A percentile compares a stretch with the other conserved stretches of the same genome.
Evolutionary conservation across 2,888 invertebrate species (phyloP).

Genomic region (Hydraecia micacea): DNA sequence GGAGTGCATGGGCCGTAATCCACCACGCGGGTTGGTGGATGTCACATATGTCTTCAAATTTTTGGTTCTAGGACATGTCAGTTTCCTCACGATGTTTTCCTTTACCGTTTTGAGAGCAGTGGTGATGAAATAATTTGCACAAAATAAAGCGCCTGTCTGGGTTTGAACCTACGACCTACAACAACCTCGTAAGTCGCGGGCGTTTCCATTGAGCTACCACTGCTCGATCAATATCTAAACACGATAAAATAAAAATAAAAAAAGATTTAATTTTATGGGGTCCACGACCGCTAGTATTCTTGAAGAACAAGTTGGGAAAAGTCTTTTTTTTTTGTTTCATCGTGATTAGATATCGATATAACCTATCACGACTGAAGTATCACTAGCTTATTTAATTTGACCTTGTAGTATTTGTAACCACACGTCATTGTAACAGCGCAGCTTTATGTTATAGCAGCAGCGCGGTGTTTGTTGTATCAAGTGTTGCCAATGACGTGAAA

Average conservation of each 20-base stretch:
- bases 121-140: not conserved
- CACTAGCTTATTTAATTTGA: not conserved
- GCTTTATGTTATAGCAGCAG: not conserved
- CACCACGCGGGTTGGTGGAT: not conserved
- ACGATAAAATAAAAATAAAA: not conserved
- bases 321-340: not conserved
- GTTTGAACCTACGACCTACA: no score
- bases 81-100: not conserved
- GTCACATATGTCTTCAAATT: not conserved
- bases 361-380: not conserved
- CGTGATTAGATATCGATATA: no score
- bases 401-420: not conserved
- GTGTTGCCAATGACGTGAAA: constrained; percentile 1
- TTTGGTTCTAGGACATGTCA: not conserved
- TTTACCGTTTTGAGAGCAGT: not conserved
- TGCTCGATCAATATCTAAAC: no score
- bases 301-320: not conserved
- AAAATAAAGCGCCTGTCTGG: not conserved
- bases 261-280: accelerated
- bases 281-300: not conserved
- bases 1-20: not conserved
- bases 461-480: not conserved
- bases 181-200: no score
- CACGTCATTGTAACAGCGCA: not conserved
- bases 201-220: not conserved